Evolutionary conservation across 2,113 vertebrate genomes (phyloP).

Genomic region (Mustelus asterias): DNA sequence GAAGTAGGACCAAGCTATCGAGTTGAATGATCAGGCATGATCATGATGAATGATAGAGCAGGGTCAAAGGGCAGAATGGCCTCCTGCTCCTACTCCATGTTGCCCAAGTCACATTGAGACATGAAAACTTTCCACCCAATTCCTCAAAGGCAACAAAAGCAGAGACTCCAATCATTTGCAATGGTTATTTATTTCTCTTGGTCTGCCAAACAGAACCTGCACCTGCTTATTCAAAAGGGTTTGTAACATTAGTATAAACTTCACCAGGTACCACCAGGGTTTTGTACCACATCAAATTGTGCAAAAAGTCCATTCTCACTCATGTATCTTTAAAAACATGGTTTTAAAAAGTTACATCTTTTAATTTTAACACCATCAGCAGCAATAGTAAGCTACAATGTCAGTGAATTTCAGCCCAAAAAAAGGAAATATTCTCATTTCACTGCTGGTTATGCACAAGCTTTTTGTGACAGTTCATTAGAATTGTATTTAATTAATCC

Average conservation of each 20-base stretch:
- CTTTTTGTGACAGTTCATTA: neutral
- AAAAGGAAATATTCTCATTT: neutral
- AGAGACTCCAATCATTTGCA: neutral
- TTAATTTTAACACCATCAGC: neutral
- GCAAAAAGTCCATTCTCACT: neutral
- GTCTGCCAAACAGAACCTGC: neutral
- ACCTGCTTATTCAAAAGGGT: neutral
- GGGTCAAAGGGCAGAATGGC: no score
- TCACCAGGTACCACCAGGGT: neutral
- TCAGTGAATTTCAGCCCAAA: neutral
- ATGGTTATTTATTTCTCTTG: conserved; percentile 9
- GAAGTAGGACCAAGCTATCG: no score
- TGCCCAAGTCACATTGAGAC: neutral
- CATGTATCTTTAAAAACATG: conserved; percentile 18
- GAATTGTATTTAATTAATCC: neutral
- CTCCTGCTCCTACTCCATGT: no score
- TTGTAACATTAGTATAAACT: neutral
- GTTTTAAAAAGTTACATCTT: neutral
- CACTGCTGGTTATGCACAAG: neutral
- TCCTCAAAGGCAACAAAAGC: neutral
- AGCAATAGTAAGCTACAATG: neutral
- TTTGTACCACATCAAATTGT: neutral
- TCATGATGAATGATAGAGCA: no score
- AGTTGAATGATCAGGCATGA: no score
- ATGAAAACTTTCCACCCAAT: neutral